Base-by-base conservation (phyloP, 2,797 vertebrate genomes). In the Myoxocephalus aenaeus region DNA sequence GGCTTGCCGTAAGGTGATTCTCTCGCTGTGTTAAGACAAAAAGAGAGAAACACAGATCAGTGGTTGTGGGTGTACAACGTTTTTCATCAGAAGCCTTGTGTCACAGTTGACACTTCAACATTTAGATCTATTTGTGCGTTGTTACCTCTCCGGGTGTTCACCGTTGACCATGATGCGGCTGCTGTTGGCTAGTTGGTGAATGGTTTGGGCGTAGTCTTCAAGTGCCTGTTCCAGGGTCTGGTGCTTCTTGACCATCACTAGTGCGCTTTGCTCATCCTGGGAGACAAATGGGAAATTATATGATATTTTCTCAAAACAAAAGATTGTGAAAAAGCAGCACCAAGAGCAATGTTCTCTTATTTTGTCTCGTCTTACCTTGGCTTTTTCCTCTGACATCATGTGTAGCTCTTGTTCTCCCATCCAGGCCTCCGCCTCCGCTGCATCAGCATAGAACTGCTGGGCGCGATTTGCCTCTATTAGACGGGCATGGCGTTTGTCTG, bases 331-430 rank as follows among this genome's bases (percentile, higher is more conserved):
- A 32, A 4, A 53, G 29, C 2, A 1, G 3, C 27, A 56, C 20
- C 22, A 3, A 22, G 12, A 65, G 22, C 17, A 38, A 7, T 46
- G n/a, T 13, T 1, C 8, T 53, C 12, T 70, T 1, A 22, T 57
- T 78, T 40, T 38, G 9, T 44, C 42, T 34, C 0, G 0, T 36
- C 90, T 53, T 82, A 98, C 97, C 96, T 98, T 99, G 29, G 97
- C 97, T 80, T 98, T 98, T 89, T 99, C 97, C 82, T 97, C 97
- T 3, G 97, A 96, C 96, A 99, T 97, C 97, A 99, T 98, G 87
- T 99, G 97, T n/a, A 99, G 89, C 89, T 98, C 97, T 87, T 98
- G 97, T 85, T 99, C 97, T 1, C 97, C 97, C 97, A 98, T 98
- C 97, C 97, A 99, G 53, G 97, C 97, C 86, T 98, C 97, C 0